phyloP scores from a whole-genome alignment of 2,113 vertebrate genomes.

The Oreotrochilus melanogaster region DNA sequence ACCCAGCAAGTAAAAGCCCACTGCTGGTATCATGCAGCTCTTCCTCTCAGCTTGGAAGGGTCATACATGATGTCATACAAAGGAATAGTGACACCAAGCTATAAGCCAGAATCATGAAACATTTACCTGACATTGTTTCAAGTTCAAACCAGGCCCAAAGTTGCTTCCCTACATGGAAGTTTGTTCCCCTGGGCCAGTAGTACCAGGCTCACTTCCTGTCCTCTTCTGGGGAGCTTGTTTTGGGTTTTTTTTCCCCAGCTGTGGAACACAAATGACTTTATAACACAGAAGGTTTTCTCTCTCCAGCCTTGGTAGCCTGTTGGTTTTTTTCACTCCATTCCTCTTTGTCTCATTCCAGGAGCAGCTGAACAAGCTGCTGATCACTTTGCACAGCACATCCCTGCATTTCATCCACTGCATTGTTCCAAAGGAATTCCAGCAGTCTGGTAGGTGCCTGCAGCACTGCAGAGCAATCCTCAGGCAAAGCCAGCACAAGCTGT shows the following conservation, averaged over 20 bases:
- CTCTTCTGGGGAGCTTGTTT: background rate
- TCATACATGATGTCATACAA: accelerated
- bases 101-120: background rate
- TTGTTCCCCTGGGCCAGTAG: background rate
- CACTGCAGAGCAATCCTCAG: background rate
- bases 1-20: background rate
- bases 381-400: conserved; percentile 27
- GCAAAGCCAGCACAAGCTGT: background rate
- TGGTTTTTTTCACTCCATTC: background rate
- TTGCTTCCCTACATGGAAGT: background rate
- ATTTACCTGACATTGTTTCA: background rate
- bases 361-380: conserved; percentile 52
- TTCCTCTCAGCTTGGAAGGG: background rate
- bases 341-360: conserved; percentile 22
- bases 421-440: conserved; percentile 45
- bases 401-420: conserved; percentile 49
- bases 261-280: background rate
- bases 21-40: background rate
- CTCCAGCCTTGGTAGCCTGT: background rate
- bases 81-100: background rate
- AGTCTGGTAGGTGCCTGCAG: background rate
- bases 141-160: background rate
- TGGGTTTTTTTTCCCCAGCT: background rate
- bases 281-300: background rate
- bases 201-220: background rate